Percentiles rank a stretch among this genome's conserved stretches.
Conservation (phyloP, 2,113 vertebrate species). For the Carassius carassius region DNA sequence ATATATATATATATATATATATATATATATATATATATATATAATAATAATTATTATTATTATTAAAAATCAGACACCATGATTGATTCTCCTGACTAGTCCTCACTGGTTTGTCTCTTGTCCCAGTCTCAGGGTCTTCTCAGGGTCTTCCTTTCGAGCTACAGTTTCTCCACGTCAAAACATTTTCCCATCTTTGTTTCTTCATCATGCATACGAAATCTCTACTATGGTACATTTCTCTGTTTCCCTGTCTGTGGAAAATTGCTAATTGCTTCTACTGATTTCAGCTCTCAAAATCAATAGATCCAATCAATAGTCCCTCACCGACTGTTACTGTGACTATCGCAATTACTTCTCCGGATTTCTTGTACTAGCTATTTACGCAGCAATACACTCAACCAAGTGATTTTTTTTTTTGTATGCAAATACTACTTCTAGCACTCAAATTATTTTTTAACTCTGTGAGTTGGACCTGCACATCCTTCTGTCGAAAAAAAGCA, state of each 20-base stretch:
- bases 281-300: slow-evolving; percentile 57
- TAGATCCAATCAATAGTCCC: slow-evolving; percentile 54
- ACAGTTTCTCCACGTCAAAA: neutral
- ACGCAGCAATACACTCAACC: neutral
- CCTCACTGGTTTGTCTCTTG: slow-evolving; percentile 6
- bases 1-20: no score
- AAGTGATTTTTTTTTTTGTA: slow-evolving; percentile 16
- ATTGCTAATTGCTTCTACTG: slow-evolving; percentile 56
- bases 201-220: slow-evolving; percentile 15
- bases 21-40: no score
- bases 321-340: slow-evolving; percentile 49
- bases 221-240: slow-evolving; percentile 31
- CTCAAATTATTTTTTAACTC: neutral
- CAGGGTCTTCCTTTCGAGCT: slow-evolving; percentile 24
- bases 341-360: slow-evolving; percentile 22
- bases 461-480: neutral
- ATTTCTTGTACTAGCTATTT: slow-evolving; percentile 4
- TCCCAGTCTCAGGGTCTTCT: slow-evolving; percentile 24
- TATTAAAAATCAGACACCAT: neutral
- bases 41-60: neutral
- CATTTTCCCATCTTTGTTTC: neutral
- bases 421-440: neutral
- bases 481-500: neutral
- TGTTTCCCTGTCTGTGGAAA: slow-evolving; percentile 14
- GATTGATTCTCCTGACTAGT: neutral